A percentile compares a stretch with the other conserved stretches of the same genome.
Conservation (phyloP, 1,140 invertebrate genomes). For the Octopus bimaculoides region DNA sequence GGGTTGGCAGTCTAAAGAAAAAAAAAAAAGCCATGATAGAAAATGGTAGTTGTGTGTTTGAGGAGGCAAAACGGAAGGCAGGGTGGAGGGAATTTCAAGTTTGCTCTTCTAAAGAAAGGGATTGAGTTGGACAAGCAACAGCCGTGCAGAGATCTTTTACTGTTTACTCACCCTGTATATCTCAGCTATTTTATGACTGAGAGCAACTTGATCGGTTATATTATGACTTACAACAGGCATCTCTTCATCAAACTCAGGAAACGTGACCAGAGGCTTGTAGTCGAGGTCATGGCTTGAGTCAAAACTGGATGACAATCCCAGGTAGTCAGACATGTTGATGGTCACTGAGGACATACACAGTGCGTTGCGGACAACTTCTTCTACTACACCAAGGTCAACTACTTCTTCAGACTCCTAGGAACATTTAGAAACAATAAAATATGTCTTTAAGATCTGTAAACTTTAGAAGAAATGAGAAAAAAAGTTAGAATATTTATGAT, state of each 20-base stretch:
- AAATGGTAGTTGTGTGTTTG: too few relatives aligned
- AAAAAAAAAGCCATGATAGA: too few relatives aligned
- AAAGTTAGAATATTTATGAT: too few relatives aligned
- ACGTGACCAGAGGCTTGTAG: constrained; percentile 1
- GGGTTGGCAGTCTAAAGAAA: too few relatives aligned
- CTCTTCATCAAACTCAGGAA: not conserved
- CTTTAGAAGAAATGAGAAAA: too few relatives aligned
- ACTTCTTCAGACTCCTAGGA: constrained; percentile 42
- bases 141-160: constrained; percentile 3
- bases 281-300: not conserved
- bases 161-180: constrained; percentile 11
- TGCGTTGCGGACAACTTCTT: constrained; percentile 46
- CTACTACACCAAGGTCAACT: constrained; percentile 48
- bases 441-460: not conserved
- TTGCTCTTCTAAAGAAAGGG: too few relatives aligned
- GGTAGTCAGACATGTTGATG: constrained; percentile 40
- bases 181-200: not conserved
- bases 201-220: not conserved
- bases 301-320: not conserved
- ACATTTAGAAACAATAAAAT: not conserved
- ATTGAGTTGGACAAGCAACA: not conserved
- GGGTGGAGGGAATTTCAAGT: too few relatives aligned
- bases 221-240: not conserved
- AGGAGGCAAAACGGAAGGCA: too few relatives aligned
- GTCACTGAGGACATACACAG: constrained; percentile 43